Evolutionary conservation across 2,113 vertebrate species (phyloP).

Genomic region (Podiceps cristatus): DNA sequence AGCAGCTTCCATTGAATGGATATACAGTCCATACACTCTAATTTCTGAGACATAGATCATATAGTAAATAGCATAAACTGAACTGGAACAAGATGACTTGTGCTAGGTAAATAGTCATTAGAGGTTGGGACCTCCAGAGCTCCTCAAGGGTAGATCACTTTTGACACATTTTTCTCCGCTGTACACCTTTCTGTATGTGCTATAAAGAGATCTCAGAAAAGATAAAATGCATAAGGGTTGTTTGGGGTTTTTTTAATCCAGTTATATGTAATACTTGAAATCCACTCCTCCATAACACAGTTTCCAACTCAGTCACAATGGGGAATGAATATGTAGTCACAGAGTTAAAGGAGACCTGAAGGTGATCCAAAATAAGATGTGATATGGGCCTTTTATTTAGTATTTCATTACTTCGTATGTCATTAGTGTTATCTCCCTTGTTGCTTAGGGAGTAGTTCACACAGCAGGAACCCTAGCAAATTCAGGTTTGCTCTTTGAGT

Average conservation of each 20-base stretch:
- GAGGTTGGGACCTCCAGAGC: not conserved
- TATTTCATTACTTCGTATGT: not conserved
- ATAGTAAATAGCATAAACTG: not conserved
- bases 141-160: not conserved
- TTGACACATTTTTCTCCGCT: not conserved
- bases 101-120: not conserved
- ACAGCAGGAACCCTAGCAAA: not conserved
- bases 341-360: not conserved
- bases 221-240: not conserved
- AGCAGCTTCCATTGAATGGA: not conserved
- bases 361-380: not conserved
- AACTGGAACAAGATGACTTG: not conserved
- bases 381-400: not conserved
- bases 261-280: not conserved
- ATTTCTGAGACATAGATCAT: not conserved
- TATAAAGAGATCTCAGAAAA: not conserved
- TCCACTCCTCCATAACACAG: accelerated
- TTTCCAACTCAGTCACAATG: not conserved
- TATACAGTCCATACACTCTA: not conserved
- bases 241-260: not conserved
- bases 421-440: not conserved
- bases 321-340: not conserved
- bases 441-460: not conserved
- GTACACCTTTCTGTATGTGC: not conserved
- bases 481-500: not conserved